phyloP scores from a whole-genome alignment of 2,113 vertebrate species.

The Nibea albiflora region DNA sequence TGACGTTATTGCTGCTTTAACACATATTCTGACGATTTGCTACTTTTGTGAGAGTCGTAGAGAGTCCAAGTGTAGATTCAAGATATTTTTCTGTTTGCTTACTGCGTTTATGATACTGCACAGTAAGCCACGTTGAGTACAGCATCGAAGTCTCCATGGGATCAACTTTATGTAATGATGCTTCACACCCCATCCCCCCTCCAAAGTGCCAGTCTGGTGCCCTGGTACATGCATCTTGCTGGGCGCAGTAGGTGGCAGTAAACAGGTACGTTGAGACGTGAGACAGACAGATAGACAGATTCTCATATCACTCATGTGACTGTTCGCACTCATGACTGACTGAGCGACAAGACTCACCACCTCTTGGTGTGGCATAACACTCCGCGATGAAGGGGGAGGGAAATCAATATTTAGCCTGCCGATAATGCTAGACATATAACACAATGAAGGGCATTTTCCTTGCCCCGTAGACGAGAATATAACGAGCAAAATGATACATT shows the following conservation, averaged over 20 bases:
- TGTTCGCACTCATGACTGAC: slow-evolving; percentile 54
- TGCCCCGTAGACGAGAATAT: neutral
- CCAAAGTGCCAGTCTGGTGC: slow-evolving; percentile 75
- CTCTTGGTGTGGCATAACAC: slow-evolving; percentile 7
- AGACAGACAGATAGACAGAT: slow-evolving; percentile 52
- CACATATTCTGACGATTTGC: neutral
- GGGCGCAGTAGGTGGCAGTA: slow-evolving; percentile 80
- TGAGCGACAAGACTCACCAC: slow-evolving; percentile 38
- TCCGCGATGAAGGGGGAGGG: neutral
- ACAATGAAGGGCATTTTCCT: neutral
- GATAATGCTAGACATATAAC: too few relatives aligned
- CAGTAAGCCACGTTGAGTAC: slow-evolving; percentile 14
- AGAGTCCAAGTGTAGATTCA: neutral
- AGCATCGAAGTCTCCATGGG: slow-evolving; percentile 51
- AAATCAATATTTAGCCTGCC: neutral
- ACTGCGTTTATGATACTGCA: slow-evolving; percentile 23
- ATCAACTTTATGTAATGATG: slow-evolving; percentile 62
- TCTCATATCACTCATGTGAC: slow-evolving; percentile 40
- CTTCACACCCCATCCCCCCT: slow-evolving; percentile 67
- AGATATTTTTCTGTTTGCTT: neutral
- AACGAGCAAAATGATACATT: neutral
- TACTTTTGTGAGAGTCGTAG: neutral
- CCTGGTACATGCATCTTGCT: slow-evolving; percentile 59
- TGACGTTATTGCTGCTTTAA: neutral
- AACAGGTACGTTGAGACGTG: slow-evolving; percentile 80